Percentiles rank a stretch among this genome's conserved stretches.
Conservation (phyloP, 2,888 invertebrate species). For the Apodemia duryi region DNA sequence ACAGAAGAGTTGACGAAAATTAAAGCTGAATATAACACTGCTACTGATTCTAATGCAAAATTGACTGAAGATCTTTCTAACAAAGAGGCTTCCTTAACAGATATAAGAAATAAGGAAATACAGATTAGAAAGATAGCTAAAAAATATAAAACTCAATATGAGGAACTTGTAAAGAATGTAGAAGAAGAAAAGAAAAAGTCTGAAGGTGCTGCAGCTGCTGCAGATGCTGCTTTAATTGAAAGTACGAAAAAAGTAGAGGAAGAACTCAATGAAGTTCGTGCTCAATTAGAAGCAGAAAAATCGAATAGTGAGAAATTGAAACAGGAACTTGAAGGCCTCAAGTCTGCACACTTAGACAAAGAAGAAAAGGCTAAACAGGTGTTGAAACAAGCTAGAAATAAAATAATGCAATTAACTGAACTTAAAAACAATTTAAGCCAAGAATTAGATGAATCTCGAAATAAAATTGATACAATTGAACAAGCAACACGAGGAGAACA, state of each 20-base stretch:
- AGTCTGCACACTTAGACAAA: conserved; percentile 77
- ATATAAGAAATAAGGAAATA: conserved; percentile 84
- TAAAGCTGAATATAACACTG: conserved; percentile 77
- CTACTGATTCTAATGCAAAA: conserved; percentile 81
- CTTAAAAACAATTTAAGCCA: conserved; percentile 81
- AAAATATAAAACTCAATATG: conserved; percentile 93
- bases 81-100: conserved; percentile 83
- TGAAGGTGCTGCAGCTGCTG: conserved; percentile 76
- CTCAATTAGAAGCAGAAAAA: conserved; percentile 65
- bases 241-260: conserved; percentile 75
- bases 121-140: conserved; percentile 93
- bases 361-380: conserved; percentile 83
- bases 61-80: conserved; percentile 82
- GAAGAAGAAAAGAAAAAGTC: conserved; percentile 81
- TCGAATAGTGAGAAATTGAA: conserved; percentile 82
- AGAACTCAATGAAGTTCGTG: conserved; percentile 61
- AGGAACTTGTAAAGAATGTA: conserved; percentile 84
- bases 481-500: conserved; percentile 77
- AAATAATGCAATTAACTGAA: conserved; percentile 86
- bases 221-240: conserved; percentile 63
- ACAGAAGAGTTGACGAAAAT: conserved; percentile 82
- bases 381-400: conserved; percentile 86
- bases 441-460: conserved; percentile 77
- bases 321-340: conserved; percentile 81
- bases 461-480: conserved; percentile 68